Base-by-base conservation (phyloP, 1,140 invertebrate species). In the Olivierus martensii region DNA sequence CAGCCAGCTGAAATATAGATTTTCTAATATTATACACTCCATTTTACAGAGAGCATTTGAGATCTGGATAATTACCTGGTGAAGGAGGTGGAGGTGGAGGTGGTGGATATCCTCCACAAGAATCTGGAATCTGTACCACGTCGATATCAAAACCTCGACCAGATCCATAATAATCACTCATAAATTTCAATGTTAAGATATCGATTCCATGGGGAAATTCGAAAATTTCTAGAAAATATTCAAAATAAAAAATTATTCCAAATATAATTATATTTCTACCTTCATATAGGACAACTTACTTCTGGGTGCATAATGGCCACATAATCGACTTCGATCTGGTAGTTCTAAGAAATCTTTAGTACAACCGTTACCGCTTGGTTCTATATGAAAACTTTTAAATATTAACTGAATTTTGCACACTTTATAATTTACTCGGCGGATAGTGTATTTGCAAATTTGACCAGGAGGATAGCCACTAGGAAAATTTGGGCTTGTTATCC, bases 371-470 rank as follows among this genome's bases (percentile, higher is more conserved):
- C 36, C n/a, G n/a, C 22, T 51, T 19, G 46, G 37, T 46, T 62
- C 61, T 21, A 64, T 42, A 18, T 64, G 62, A 17, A 64, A 59
- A 28, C 57, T 48, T 9, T 54, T 46, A 38, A 64, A 62, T 22
- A 55, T 49, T 10, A 64, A 37, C 12, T 61, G 52, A 3, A 64
- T 19, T 41, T 56, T 48, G 49, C 63, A 64, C 22, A 61, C 53
- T 22, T 50, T 45, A 14, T 48, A 28, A 43, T 60, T 54, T 0
- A 54, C 51, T n/a, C 55, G 49, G 21, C 47, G 46, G 15, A 64
- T 58, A 14, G 52, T 56, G 46, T 58, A 64, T n/a, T 51, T 35
- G 45, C 63, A 64, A 11, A 53, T 47, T 4, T 59, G 19, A 19
- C 61, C 61, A 10, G 52, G 22, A 0, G 57, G 19, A 47, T 64